Conservation (phyloP, 1,140 invertebrate genomes). For the Mycetomoellerius zeteki region DNA sequence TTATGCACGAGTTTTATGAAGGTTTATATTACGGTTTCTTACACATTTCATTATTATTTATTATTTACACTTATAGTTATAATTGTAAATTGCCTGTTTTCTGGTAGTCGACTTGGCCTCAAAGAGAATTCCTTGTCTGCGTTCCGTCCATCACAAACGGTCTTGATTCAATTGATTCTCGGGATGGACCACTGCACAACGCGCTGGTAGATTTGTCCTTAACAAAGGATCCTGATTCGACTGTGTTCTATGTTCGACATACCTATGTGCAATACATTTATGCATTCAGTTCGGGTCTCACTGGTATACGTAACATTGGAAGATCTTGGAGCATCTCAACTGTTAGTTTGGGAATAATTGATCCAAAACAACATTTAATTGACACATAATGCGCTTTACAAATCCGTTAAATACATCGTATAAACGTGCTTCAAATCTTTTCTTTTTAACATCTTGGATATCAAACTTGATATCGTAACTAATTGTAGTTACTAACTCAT, state of each 20-base stretch:
- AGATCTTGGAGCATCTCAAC: constrained; percentile 16
- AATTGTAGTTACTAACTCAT: background rate
- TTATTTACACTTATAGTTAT: background rate
- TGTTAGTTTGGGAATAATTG: constrained; percentile 35
- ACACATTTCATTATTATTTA: background rate
- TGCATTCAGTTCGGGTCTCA: constrained; percentile 30
- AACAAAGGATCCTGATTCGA: constrained; percentile 61
- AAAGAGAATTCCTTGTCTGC: constrained; percentile 46
- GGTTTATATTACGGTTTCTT: background rate
- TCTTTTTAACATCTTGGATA: background rate
- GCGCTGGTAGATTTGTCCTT: constrained; percentile 45
- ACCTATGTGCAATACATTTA: constrained; percentile 45
- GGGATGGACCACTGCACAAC: constrained; percentile 39
- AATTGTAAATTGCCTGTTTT: background rate
- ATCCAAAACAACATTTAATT: constrained; percentile 2
- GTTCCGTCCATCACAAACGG: constrained; percentile 50
- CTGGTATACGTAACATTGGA: constrained; percentile 4
- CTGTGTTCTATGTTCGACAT: constrained; percentile 51
- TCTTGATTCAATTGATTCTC: constrained; percentile 54
- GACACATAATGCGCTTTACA: background rate
- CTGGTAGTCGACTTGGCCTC: constrained; percentile 1
- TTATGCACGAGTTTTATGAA: background rate
- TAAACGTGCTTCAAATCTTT: background rate
- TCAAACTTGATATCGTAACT: background rate
- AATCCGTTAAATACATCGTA: background rate